phyloP scores from a whole-genome alignment of 2,797 vertebrate genomes.

The Euthynnus affinis region DNA sequence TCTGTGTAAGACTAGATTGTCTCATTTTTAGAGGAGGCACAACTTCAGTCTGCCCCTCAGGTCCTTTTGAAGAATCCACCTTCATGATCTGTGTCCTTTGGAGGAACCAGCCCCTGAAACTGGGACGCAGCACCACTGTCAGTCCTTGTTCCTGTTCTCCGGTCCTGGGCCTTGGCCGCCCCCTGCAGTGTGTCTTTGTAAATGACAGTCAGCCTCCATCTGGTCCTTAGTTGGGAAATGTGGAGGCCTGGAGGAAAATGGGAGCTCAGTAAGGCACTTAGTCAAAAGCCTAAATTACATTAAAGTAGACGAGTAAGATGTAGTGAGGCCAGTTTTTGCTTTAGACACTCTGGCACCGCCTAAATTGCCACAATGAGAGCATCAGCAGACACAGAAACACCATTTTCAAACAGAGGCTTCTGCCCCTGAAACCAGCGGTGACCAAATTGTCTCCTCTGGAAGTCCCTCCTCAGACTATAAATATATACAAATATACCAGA shows the following conservation, averaged over 20 bases:
- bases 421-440: neutral
- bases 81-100: neutral
- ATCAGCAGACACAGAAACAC: neutral
- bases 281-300: neutral
- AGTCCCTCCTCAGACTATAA: neutral
- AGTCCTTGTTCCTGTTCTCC: neutral
- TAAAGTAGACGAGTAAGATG: no score
- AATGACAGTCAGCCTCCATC: constrained; percentile 1
- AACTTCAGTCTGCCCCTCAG: neutral
- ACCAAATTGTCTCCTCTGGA: neutral
- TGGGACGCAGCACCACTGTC: constrained; percentile 4
- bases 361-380: neutral
- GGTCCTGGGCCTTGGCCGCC: constrained; percentile 39
- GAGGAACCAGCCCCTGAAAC: constrained; percentile 22
- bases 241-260: constrained; percentile 26
- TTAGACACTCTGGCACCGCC: neutral
- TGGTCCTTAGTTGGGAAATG: constrained; percentile 35
- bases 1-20: neutral
- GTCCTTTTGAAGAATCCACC: neutral
- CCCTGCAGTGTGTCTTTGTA: constrained; percentile 42
- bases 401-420: constrained; percentile 7
- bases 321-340: neutral
- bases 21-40: neutral
- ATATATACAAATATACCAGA: neutral
- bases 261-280: neutral